A percentile compares a stretch with the other conserved stretches of the same genome.
These are phyloP conservation scores for Sebastes kiyomatsui DNA, from an alignment of 2,797 vertebrate genomes.

Conservation along the genomic window DNA sequence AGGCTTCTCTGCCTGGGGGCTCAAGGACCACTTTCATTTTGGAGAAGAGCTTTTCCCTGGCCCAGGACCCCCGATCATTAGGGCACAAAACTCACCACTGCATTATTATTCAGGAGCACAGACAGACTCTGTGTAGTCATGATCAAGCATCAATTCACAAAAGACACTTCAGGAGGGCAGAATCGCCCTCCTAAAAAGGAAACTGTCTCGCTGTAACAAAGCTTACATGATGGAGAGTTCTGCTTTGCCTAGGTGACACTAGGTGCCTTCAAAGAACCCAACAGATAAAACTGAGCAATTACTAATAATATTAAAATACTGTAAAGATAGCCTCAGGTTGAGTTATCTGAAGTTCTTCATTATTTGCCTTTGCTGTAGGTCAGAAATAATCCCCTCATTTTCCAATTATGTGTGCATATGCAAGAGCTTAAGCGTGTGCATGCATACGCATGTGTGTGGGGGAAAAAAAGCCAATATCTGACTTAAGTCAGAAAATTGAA, in stretches of 20 bases:
- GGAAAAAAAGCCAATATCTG: constrained; percentile 67
- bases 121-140: constrained; percentile 58
- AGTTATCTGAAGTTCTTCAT: constrained; percentile 61
- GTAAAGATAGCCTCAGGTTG: constrained; percentile 64
- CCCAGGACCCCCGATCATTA: constrained; percentile 48
- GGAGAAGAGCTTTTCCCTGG: constrained; percentile 70
- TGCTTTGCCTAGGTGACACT: constrained; percentile 75
- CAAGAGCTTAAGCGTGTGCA: constrained; percentile 75
- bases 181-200: constrained; percentile 38
- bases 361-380: constrained; percentile 76
- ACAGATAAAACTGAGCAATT: constrained; percentile 67
- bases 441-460: constrained; percentile 74
- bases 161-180: constrained; percentile 51
- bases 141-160: constrained; percentile 56
- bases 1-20: constrained; percentile 75
- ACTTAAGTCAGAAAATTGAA: constrained; percentile 58
- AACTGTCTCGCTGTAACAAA: constrained; percentile 56
- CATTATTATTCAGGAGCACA: constrained; percentile 70
- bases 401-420: constrained; percentile 70
- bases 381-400: constrained; percentile 61
- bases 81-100: constrained; percentile 66
- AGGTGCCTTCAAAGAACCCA: constrained; percentile 77
- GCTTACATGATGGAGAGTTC: constrained; percentile 43
- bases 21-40: constrained; percentile 63
- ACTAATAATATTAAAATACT: constrained; percentile 53